Base-by-base conservation (phyloP, 2,113 vertebrate species). In the Cromileptes altivelis region DNA sequence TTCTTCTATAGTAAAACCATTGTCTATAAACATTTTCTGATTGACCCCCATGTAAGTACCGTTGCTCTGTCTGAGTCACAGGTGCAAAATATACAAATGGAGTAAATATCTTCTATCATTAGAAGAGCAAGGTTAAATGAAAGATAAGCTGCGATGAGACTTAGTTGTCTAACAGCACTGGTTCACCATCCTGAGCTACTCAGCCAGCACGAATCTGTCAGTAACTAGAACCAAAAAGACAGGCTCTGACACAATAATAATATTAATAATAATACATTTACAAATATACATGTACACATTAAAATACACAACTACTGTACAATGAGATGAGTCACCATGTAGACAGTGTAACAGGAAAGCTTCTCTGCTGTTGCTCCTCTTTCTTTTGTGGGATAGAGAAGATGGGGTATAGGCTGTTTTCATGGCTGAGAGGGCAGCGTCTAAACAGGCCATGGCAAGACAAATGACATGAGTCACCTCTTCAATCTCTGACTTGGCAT, bases 401-500 rank as follows among this genome's bases (percentile, higher is more conserved):
- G 70, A 90, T 88, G 78, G 84, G 62, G 75, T 86, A 81, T 45
- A 50, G 84, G 88, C 73, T 77, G 52, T 93, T 94, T 92, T 93
- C 85, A 93, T 92, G 94, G 87, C 82, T 91, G 81, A 92, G 78
- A 90, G 85, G 76, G 76, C 84, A 91, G 80, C 78, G 86, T 93
- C 93, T 90, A 94, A 95, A 91, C 88, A 94, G 70, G 80, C 88
- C 85, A 79, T 80, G 85, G 88, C 85, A 93, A 92, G 86, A 93
- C 88, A 93, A 94, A 93, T 87, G 94, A 94, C 93, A 93, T 93
- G 94, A 96, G 93, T 95, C 94, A 94, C 93, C 93, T 93, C 88
- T 86, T 94, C 93, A 91, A 93, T 93, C 94, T 95, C 92, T 93
- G 90, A 94, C 91, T 95, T 94, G 93, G 94, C 94, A 95, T 95